These are phyloP conservation scores for Protobothrops flavoviridis DNA, from an alignment of 2,113 vertebrate genomes.

Conservation along the genomic window DNA sequence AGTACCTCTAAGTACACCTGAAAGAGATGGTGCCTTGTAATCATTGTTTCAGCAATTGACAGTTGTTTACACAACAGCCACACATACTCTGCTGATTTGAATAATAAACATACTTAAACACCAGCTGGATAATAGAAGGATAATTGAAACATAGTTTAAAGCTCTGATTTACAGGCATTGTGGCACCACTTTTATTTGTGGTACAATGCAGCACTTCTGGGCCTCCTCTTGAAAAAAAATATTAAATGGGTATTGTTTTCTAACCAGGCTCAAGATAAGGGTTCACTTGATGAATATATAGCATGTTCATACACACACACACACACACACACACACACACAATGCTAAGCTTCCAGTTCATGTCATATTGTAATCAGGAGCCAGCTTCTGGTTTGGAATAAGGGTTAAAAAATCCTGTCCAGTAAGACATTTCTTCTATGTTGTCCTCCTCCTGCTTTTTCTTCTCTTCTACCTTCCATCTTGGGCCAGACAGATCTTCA, in stretches of 20 bases:
- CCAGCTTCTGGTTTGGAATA: neutral
- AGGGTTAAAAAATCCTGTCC: neutral
- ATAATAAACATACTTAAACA: conserved; percentile 86
- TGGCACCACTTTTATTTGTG: conserved; percentile 75
- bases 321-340: too few relatives aligned
- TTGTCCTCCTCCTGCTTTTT: neutral
- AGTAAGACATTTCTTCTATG: neutral
- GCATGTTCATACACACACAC: neutral
- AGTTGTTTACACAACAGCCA: conserved; percentile 86
- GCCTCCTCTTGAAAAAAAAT: conserved; percentile 62
- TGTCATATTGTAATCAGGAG: neutral
- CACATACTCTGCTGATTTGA: conserved; percentile 82
- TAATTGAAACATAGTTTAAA: conserved; percentile 87
- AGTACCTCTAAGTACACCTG: conserved; percentile 83
- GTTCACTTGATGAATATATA: conserved; percentile 73
- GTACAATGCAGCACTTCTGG: conserved; percentile 74
- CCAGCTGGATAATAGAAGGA: conserved; percentile 84
- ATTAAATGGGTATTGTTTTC: conserved; percentile 73
- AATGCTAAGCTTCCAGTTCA: neutral
- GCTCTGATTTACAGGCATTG: conserved; percentile 82
- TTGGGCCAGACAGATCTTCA: neutral
- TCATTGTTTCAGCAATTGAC: conserved; percentile 86
- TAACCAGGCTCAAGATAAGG: conserved; percentile 64
- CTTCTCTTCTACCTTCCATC: neutral
- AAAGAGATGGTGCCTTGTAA: conserved; percentile 81